Conservation (phyloP, 1,140 invertebrate genomes). For the Lepidurus apus region DNA sequence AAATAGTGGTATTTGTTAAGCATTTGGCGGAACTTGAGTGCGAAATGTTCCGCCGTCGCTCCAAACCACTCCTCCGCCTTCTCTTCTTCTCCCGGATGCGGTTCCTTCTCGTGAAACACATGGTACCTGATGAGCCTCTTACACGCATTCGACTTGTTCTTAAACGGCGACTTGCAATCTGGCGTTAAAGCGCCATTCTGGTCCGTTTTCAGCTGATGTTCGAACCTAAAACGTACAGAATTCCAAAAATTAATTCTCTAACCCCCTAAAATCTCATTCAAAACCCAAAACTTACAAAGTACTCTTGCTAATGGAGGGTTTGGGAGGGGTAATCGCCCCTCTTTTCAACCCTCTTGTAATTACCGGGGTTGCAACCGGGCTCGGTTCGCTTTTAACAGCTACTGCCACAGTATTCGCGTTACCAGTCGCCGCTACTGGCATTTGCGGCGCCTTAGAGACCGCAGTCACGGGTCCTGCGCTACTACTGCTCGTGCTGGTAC, state of each 20-base stretch:
- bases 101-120: conserved; percentile 64
- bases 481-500: conserved; percentile 24
- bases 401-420: not conserved
- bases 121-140: conserved; percentile 75
- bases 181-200: conserved; percentile 69
- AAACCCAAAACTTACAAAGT: conserved; percentile 35
- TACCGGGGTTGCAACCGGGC: conserved; percentile 37
- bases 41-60: conserved; percentile 61
- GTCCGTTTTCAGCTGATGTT: conserved; percentile 70
- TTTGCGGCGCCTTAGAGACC: not conserved
- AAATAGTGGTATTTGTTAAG: conserved; percentile 71
- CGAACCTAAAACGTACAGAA: conserved; percentile 51
- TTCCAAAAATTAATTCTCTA: not conserved
- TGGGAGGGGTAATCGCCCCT: conserved; percentile 33
- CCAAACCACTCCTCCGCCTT: conserved; percentile 74
- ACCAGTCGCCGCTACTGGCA: conserved; percentile 14
- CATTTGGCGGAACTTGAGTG: conserved; percentile 68
- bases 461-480: conserved; percentile 26
- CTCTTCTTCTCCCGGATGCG: conserved; percentile 59
- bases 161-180: conserved; percentile 69
- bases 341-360: conserved; percentile 35
- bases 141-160: conserved; percentile 66
- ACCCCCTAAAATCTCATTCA: no score
- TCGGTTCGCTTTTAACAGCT: conserved; percentile 18
- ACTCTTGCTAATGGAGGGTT: conserved; percentile 36